phyloP scores from a whole-genome alignment of 2,888 invertebrate genomes.

The Melangyna quadrimaculata region DNA sequence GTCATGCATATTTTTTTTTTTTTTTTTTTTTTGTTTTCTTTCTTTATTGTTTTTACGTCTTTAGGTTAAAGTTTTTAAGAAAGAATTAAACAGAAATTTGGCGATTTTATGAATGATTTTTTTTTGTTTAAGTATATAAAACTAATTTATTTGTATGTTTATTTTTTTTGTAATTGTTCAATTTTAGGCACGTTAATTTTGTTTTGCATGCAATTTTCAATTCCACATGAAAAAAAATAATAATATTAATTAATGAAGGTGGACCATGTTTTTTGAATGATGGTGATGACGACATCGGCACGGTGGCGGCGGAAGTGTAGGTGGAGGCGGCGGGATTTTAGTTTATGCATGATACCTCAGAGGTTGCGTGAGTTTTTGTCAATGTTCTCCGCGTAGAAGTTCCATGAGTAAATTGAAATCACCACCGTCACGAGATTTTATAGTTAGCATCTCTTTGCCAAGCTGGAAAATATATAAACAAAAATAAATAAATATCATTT shows the following conservation, averaged over 20 bases:
- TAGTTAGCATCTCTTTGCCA: slow-evolving; percentile 95
- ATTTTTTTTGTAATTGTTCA: slow-evolving; percentile 59
- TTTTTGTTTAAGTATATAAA: slow-evolving; percentile 31
- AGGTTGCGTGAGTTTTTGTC: slow-evolving; percentile 77
- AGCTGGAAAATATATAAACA: slow-evolving; percentile 82
- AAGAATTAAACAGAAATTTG: slow-evolving; percentile 34
- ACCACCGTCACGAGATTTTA: slow-evolving; percentile 93
- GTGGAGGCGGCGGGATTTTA: slow-evolving; percentile 53
- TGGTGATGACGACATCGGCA: slow-evolving; percentile 9
- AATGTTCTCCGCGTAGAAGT: slow-evolving; percentile 95
- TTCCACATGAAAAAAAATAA: slow-evolving; percentile 35
- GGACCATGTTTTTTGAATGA: slow-evolving; percentile 13
- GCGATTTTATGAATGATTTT: slow-evolving; percentile 40
- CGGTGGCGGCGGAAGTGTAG: background rate
- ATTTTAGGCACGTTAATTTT: slow-evolving; percentile 69
- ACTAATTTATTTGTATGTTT: slow-evolving; percentile 5
- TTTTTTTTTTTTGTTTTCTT: slow-evolving; percentile 15
- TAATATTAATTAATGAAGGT: slow-evolving; percentile 1
- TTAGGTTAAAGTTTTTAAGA: slow-evolving; percentile 6
- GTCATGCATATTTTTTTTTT: slow-evolving; percentile 41
- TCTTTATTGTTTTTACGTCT: slow-evolving; percentile 35
- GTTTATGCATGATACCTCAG: slow-evolving; percentile 56
- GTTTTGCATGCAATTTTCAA: slow-evolving; percentile 48
- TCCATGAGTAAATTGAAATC: slow-evolving; percentile 98
- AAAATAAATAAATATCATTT: too few relatives aligned